These are phyloP conservation scores for Alsophila aescularia DNA, from an alignment of 2,888 invertebrate species.

Conservation along the genomic window DNA sequence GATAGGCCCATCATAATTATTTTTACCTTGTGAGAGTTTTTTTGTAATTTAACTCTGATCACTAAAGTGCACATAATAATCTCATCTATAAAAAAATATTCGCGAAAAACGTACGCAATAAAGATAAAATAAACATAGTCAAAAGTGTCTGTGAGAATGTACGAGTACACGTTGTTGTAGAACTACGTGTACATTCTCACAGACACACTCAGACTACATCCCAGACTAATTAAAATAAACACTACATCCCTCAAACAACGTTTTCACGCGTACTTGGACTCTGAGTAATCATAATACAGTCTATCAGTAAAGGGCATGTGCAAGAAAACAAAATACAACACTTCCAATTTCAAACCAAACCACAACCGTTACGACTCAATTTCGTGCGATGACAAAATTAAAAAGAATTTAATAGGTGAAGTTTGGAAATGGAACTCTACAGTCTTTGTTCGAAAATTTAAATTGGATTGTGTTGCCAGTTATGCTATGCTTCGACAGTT, in stretches of 20 bases:
- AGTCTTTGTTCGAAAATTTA: slow-evolving; percentile 38
- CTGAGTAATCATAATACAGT: slow-evolving; percentile 69
- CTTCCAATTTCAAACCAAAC: slow-evolving; percentile 10
- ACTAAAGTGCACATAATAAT: neutral
- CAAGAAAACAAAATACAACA: slow-evolving; percentile 44
- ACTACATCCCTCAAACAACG: slow-evolving; percentile 54
- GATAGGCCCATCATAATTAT: slow-evolving; percentile 6
- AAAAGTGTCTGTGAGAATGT: slow-evolving; percentile 1
- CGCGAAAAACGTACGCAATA: too few species aligned
- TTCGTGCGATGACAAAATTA: slow-evolving; percentile 5
- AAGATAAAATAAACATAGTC: neutral
- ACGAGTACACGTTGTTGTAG: too few species aligned
- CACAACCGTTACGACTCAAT: slow-evolving; percentile 7
- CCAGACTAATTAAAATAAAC: slow-evolving; percentile 50
- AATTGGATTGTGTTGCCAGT: slow-evolving; percentile 43
- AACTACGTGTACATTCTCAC: too few species aligned
- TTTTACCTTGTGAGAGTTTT: neutral
- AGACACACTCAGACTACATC: slow-evolving; percentile 13
- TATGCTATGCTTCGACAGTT: slow-evolving; percentile 62
- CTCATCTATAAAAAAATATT: too few species aligned
- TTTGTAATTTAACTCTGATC: neutral
- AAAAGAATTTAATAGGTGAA: slow-evolving; percentile 22
- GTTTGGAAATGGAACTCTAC: slow-evolving; percentile 52
- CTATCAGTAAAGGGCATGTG: slow-evolving; percentile 71
- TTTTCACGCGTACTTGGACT: slow-evolving; percentile 65